phyloP scores from a whole-genome alignment of 2,888 invertebrate genomes.

The Lithophane leautieri region DNA sequence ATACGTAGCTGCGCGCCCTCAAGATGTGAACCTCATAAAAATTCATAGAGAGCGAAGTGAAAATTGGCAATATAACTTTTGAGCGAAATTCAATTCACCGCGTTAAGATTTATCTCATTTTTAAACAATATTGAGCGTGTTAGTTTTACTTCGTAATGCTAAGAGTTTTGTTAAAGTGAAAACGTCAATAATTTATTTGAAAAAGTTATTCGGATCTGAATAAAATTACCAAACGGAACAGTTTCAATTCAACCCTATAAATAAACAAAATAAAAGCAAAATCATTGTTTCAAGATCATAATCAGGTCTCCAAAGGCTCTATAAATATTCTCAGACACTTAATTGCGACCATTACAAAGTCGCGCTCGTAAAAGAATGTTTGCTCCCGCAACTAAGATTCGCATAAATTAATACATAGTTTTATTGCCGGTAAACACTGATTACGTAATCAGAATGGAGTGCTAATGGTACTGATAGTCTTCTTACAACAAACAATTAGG shows the following conservation, averaged over 20 bases:
- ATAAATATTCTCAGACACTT: slow-evolving; percentile 63
- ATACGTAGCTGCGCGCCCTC: slow-evolving; percentile 83
- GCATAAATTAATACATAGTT: slow-evolving; percentile 70
- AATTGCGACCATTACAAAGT: slow-evolving; percentile 68
- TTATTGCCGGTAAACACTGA: slow-evolving; percentile 63
- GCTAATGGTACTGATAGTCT: slow-evolving; percentile 1
- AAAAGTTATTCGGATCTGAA: not conserved
- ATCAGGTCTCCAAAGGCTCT: slow-evolving; percentile 46
- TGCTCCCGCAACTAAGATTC: slow-evolving; percentile 59
- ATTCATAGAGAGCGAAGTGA: slow-evolving; percentile 84
- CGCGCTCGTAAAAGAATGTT: slow-evolving; percentile 66
- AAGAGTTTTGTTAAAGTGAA: slow-evolving; percentile 39
- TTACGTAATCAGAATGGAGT: slow-evolving; percentile 28
- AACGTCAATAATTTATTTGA: not conserved
- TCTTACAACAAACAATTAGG: not conserved
- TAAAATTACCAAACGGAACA: not conserved
- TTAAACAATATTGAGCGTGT: slow-evolving; percentile 47
- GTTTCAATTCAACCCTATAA: slow-evolving; percentile 8
- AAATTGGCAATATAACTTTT: slow-evolving; percentile 79
- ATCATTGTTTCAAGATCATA: slow-evolving; percentile 34
- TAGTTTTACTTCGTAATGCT: slow-evolving; percentile 25
- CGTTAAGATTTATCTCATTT: slow-evolving; percentile 63
- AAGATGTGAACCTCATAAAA: slow-evolving; percentile 85
- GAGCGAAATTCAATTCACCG: slow-evolving; percentile 71
- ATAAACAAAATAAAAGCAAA: slow-evolving; percentile 28